Evolutionary conservation across 2,888 invertebrate species (phyloP).

Genomic region (Elmis aenea): DNA sequence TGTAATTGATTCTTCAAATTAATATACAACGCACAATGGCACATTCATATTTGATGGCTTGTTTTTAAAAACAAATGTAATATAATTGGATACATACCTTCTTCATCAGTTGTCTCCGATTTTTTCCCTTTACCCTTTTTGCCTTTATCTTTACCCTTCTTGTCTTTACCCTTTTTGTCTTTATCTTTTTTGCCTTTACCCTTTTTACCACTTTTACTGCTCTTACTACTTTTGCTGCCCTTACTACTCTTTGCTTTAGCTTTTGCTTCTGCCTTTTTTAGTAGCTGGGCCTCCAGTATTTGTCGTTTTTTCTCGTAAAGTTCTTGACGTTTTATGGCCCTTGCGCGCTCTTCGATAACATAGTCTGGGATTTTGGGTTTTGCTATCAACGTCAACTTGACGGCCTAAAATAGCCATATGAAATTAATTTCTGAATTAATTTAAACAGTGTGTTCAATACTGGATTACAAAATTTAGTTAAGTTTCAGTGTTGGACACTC

Average conservation of each 20-base stretch:
- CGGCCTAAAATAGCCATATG: slow-evolving; percentile 18
- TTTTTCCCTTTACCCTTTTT: slow-evolving; percentile 12
- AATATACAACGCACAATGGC: no score
- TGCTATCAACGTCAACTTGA: slow-evolving; percentile 23
- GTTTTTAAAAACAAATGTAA: not conserved
- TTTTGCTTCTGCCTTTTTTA: slow-evolving; percentile 7
- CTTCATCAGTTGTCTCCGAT: slow-evolving; percentile 2
- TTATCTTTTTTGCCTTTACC: slow-evolving; percentile 1
- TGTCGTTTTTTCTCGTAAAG: slow-evolving; percentile 18
- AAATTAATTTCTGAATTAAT: no score
- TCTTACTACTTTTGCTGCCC: slow-evolving; percentile 7
- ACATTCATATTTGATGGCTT: no score
- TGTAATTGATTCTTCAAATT: no score
- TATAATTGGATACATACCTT: no score
- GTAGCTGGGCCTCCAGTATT: slow-evolving; percentile 10
- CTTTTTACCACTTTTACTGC: slow-evolving; percentile 9
- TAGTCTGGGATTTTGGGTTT: slow-evolving; percentile 25
- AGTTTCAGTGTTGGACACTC: no score
- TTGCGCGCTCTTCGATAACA: slow-evolving; percentile 24
- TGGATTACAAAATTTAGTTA: no score
- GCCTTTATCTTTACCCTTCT: slow-evolving; percentile 7
- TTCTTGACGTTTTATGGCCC: slow-evolving; percentile 17
- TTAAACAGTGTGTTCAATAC: no score
- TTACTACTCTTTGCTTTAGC: slow-evolving; percentile 6
- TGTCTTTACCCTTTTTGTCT: slow-evolving; percentile 4